Percentiles rank a stretch among this genome's conserved stretches.
phyloP scores from a whole-genome alignment of 1,140 invertebrate genomes.

The Leptinotarsa texana region DNA sequence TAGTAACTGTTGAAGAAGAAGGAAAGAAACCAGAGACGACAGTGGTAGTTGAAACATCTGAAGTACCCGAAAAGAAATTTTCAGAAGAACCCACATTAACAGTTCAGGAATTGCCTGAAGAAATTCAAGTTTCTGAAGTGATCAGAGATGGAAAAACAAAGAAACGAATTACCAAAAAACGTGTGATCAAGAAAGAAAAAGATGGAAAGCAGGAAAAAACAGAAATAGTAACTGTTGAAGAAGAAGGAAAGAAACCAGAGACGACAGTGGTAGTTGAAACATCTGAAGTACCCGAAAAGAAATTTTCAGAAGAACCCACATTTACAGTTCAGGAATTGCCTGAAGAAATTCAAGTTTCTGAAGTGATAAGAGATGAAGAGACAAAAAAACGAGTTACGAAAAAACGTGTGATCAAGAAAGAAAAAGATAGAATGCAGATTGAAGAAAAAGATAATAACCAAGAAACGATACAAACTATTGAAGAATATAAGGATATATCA shows the following conservation, averaged over 20 bases:
- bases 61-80: slow-evolving; percentile 38
- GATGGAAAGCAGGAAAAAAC: slow-evolving; percentile 47
- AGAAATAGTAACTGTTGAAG: slow-evolving; percentile 51
- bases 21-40: slow-evolving; percentile 54
- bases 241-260: slow-evolving; percentile 50
- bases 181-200: slow-evolving; percentile 44
- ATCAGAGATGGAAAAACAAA: slow-evolving; percentile 44
- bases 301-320: slow-evolving; percentile 42
- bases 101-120: slow-evolving; percentile 49
- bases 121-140: slow-evolving; percentile 48
- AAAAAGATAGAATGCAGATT: slow-evolving; percentile 45
- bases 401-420: slow-evolving; percentile 46
- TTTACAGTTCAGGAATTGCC: slow-evolving; percentile 50
- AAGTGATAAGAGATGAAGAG: slow-evolving; percentile 34
- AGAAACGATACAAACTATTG: slow-evolving; percentile 49
- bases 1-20: slow-evolving; percentile 59
- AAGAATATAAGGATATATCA: slow-evolving; percentile 26
- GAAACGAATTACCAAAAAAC: slow-evolving; percentile 46
- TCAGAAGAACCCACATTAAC: slow-evolving; percentile 35
- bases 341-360: slow-evolving; percentile 43
- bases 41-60: slow-evolving; percentile 52
- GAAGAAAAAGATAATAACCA: slow-evolving; percentile 50
- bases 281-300: slow-evolving; percentile 53
- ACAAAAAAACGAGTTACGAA: slow-evolving; percentile 33
- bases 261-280: slow-evolving; percentile 53